A percentile compares a stretch with the other conserved stretches of the same genome.
Evolutionary conservation across 2,797 vertebrate species (phyloP).

Genomic region (Enteromius paludinosus): DNA sequence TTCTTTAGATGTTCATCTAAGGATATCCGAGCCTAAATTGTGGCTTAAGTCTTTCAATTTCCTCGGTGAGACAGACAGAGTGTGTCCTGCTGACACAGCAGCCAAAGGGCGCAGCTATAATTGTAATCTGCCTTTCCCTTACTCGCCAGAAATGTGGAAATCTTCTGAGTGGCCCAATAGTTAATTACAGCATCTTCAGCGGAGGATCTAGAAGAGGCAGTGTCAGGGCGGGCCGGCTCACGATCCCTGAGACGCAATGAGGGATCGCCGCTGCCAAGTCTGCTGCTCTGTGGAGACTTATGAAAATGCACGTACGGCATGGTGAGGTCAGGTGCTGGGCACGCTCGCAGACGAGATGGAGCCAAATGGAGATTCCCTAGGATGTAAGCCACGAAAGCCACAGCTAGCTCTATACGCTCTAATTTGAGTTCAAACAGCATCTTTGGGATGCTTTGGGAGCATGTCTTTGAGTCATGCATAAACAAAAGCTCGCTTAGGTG

Average conservation of each 20-base stretch:
- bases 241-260: constrained; percentile 66
- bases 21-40: constrained; percentile 75
- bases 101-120: constrained; percentile 73
- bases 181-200: constrained; percentile 83
- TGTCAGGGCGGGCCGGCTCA: constrained; percentile 43
- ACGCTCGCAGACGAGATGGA: constrained; percentile 6
- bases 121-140: constrained; percentile 75
- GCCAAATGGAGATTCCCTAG: constrained; percentile 35
- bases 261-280: constrained; percentile 53
- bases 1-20: constrained; percentile 62
- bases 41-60: constrained; percentile 70
- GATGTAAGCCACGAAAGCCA: constrained; percentile 27
- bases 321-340: constrained; percentile 50
- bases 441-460: background rate
- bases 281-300: constrained; percentile 36
- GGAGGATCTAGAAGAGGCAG: constrained; percentile 68
- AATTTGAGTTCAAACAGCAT: constrained; percentile 36
- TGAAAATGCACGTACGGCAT: constrained; percentile 46
- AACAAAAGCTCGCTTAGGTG: constrained; percentile 3
- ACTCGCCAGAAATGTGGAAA: constrained; percentile 74
- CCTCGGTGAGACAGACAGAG: constrained; percentile 64
- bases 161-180: constrained; percentile 74
- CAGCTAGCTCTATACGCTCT: constrained; percentile 25
- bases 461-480: constrained; percentile 12
- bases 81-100: constrained; percentile 75